Base-by-base conservation (phyloP, 2,888 invertebrate genomes). In the Mycalesis mineus region DNA sequence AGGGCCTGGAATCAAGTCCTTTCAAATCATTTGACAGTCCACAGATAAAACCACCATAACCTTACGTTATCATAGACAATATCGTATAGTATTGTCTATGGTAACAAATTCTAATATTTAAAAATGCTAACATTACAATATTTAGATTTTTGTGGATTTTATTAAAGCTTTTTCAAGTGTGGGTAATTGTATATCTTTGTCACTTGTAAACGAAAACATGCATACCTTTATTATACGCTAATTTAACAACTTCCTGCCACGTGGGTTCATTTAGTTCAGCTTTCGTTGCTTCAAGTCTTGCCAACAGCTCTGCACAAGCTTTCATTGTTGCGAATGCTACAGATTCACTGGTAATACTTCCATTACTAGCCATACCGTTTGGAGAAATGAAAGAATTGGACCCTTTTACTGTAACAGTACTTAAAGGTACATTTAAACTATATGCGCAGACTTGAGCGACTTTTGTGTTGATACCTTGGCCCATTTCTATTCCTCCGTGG, bases 391-490 rank as follows among this genome's bases (percentile, higher is more conserved):
- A 80, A 59, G 85, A 93, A 65, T 93, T 91, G n/a, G 91, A 91
- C 0, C 93, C 92, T 67, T 93, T 93, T 0, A 96, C 91, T 0
- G 84, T 83, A 6, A 88, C 74, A 62, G 78, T 84, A 0, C 92
- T 91, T 50, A 96, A 62, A 1, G 93, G 91, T 15, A 95, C 91
- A 11, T 92, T 93, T 17, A 95, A 80, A 0, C 88, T 86, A 68
- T 93, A 91, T 0, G 95, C 95, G 60, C 92, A 93, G 1, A 94
- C 93, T 88, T 94, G 94, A 2, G 92, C 92, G 0, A 92, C 91
- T 91, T 94, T 88, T 0, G 88, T 88, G 61, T 92, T 93, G 49
- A 95, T 91, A 0, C 95, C 96, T 79, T 96, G 96, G 0, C 96
- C 96, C 85, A 93, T 92, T 78, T 94, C 94, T 17, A 93, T 88